Evolutionary conservation across 2,113 vertebrate genomes (phyloP).

Genomic region (Grammomys surdaster): DNA sequence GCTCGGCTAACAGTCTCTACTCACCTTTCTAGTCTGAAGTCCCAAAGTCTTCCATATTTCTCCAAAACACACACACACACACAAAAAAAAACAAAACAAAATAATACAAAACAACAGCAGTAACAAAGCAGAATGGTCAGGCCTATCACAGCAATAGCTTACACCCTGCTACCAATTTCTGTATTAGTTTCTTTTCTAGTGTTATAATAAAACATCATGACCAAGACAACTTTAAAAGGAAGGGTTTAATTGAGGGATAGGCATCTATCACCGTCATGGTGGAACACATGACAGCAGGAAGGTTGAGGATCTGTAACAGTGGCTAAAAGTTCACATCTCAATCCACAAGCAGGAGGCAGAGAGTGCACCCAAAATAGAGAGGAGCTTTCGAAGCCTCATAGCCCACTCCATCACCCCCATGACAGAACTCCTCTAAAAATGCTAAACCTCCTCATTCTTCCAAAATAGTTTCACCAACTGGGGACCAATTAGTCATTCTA

Average conservation of each 20-base stretch:
- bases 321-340: not conserved
- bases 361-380: not conserved
- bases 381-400: not conserved
- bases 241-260: not conserved
- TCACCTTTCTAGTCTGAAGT: not conserved
- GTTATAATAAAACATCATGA: not conserved
- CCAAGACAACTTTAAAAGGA: not conserved
- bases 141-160: not conserved
- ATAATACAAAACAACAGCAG: not conserved
- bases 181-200: not conserved
- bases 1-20: not conserved
- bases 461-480: not conserved
- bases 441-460: no score
- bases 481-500: not conserved
- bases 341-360: not conserved
- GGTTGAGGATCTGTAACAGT: not conserved
- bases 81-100: not conserved
- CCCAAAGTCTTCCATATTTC: not conserved
- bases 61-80: not conserved
- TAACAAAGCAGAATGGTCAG: not conserved
- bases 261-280: not conserved
- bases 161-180: not conserved
- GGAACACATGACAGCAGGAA: not conserved
- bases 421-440: not conserved
- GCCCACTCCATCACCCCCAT: not conserved